Evolutionary conservation across 2,113 vertebrate genomes (phyloP), one percentile per base, ranked within the genome.

Genomic region (Pedetes capensis): DNA sequence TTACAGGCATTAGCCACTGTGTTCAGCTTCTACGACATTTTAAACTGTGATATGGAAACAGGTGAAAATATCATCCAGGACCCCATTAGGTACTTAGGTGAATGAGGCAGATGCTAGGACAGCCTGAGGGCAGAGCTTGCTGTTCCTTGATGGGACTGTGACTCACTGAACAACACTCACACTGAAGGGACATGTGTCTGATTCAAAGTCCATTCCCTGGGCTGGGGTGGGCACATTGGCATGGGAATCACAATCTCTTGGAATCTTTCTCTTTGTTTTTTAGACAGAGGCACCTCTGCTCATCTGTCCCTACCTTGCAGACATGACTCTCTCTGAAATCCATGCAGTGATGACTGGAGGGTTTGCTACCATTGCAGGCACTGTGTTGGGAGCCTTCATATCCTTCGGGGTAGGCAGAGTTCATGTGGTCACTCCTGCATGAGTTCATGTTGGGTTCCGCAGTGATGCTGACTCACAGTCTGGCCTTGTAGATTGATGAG

Each of bases 281-380:
- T 93, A 99, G 99, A 99, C 99, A 0, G 99, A 99, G 96, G 99
- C 99, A 0, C 99, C 99, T 0, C 98, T 99, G 96, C 98, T 99
- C 92, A 98, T 99, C 93, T 99, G 98, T 2, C 99, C 99, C 0
- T 99, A 99, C 96, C 97, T 99, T 18, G 69, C 95, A 12, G 98
- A 99, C 53, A 99, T 99, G 99, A 99, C 99, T 6, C 98, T 87
- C 57, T 99, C 99, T 80, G 99, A 99, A 97, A 96, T 99, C 80
- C 99, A 99, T 0, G 98, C 99, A 2, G 99, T 99, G 88, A 99
- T 99, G 99, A 98, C 98, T 5, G 99, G 99, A 5, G 99, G 99
- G 44, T 99, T 99, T 96, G 99, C 99, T 69, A 99, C 99, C 68
- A 99, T 99, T 16, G 99, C 99, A 16, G 99, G 99, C 83, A 99